Evolutionary conservation across 2,888 invertebrate species (phyloP).

Genomic region (Plebejus melissa): DNA sequence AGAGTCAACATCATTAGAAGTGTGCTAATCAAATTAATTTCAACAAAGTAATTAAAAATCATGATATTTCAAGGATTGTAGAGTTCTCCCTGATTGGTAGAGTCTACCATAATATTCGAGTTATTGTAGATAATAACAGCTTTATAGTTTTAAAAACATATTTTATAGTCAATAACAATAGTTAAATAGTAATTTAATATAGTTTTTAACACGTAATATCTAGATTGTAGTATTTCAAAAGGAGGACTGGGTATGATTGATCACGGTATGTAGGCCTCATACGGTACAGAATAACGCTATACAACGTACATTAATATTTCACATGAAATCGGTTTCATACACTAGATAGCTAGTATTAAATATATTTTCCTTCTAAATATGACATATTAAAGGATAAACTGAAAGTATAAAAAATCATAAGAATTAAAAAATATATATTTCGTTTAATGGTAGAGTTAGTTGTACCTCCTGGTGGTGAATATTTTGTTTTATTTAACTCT

Average conservation of each 20-base stretch:
- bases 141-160: not conserved
- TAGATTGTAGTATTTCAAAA: not conserved
- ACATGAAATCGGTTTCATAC: slow-evolving; percentile 2
- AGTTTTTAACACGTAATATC: not conserved
- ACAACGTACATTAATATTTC: slow-evolving; percentile 8
- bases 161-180: no score
- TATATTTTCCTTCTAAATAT: not conserved
- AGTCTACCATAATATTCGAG: no score
- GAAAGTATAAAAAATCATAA: not conserved
- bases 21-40: no score
- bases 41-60: no score
- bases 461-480: not conserved
- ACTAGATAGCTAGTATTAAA: not conserved
- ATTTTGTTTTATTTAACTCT: not conserved
- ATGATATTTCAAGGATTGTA: no score
- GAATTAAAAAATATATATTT: no score
- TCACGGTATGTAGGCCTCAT: slow-evolving; percentile 38
- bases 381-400: not conserved
- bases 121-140: no score
- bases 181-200: not conserved
- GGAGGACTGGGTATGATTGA: slow-evolving; percentile 37
- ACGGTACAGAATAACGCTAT: slow-evolving; percentile 31
- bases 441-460: not conserved
- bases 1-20: no score
- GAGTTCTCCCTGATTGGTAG: no score